These are phyloP conservation scores for Ceratina australensis DNA, from an alignment of 1,140 invertebrate genomes.

Conservation along the genomic window DNA sequence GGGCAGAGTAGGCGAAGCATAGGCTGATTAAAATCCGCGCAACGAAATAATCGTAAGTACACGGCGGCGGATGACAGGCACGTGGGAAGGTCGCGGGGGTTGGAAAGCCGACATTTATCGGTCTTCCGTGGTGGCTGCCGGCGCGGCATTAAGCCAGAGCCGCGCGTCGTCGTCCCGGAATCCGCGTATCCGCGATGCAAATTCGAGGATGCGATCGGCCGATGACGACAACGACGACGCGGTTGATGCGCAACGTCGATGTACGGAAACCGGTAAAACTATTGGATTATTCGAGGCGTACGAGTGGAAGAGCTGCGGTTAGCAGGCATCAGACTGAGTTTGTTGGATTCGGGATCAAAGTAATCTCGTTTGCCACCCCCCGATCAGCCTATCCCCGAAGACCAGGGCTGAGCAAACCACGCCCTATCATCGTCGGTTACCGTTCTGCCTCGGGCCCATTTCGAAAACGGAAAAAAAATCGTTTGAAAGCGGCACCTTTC, in stretches of 20 bases:
- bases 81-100: constrained; percentile 25
- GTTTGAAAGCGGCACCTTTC: neutral
- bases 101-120: constrained; percentile 67
- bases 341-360: constrained; percentile 80
- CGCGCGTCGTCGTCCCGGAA: constrained; percentile 9
- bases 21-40: constrained; percentile 20
- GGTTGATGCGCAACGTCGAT: neutral
- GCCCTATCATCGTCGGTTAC: constrained; percentile 61
- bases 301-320: constrained; percentile 70
- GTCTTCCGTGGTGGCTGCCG: constrained; percentile 62
- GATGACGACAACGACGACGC: constrained; percentile 1
- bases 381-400: constrained; percentile 77
- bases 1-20: constrained; percentile 6
- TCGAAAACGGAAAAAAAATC: neutral
- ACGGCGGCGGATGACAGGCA: neutral
- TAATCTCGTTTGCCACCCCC: constrained; percentile 77
- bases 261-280: constrained; percentile 63
- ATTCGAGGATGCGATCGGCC: constrained; percentile 39
- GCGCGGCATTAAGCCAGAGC: constrained; percentile 51
- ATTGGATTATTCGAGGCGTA: constrained; percentile 75
- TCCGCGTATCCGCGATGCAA: constrained; percentile 44
- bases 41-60: constrained; percentile 12
- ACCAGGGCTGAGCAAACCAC: constrained; percentile 75
- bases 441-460: neutral
- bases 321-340: constrained; percentile 76